Conservation (phyloP, 2,797 vertebrate genomes). For the Chelonia mydas region DNA sequence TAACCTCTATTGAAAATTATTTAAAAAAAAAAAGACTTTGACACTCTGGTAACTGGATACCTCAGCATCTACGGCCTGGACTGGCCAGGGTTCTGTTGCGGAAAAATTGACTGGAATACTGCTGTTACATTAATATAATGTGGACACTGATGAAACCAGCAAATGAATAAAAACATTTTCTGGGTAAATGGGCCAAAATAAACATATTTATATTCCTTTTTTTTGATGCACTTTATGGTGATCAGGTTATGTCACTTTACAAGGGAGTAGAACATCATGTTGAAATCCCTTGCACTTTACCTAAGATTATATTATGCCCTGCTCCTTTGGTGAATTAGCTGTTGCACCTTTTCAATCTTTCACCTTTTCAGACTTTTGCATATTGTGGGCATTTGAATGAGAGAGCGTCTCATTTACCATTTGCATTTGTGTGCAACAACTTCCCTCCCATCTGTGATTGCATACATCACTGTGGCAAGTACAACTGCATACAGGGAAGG, state of each 20-base stretch:
- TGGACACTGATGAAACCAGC: background rate
- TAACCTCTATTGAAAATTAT: background rate
- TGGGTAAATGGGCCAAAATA: background rate
- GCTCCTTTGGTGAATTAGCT: background rate
- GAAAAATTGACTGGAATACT: background rate
- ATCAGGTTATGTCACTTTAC: background rate
- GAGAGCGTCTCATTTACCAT: background rate
- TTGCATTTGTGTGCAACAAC: background rate
- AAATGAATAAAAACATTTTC: background rate
- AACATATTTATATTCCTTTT: background rate
- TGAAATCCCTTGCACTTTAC: background rate
- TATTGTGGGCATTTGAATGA: background rate
- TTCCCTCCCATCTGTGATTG: background rate
- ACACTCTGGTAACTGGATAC: background rate
- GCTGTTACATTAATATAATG: background rate
- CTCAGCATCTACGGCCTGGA: background rate
- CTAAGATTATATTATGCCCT: background rate
- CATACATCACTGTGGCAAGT: background rate
- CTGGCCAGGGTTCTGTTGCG: fast-evolving
- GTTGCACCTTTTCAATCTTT: background rate
- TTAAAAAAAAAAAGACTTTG: background rate
- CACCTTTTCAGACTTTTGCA: background rate
- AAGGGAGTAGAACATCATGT: background rate
- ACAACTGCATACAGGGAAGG: background rate
- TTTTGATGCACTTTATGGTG: background rate